These are phyloP conservation scores for Microctenopoma lineatum DNA, from an alignment of 2,797 vertebrate species.

Conservation along the genomic window DNA sequence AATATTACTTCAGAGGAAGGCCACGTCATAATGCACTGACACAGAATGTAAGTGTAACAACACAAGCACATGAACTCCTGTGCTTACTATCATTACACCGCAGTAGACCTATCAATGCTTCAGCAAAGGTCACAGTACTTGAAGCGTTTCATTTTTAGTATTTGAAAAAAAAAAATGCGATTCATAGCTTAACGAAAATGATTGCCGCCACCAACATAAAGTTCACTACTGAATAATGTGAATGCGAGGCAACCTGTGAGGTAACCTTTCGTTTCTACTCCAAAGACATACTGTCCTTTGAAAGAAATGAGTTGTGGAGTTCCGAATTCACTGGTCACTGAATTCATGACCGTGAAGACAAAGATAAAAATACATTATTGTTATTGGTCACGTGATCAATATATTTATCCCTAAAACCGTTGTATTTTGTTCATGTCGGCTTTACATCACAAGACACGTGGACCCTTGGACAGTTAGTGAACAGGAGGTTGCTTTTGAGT, in stretches of 20 bases:
- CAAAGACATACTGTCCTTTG: conserved; percentile 1
- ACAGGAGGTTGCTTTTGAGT: no score
- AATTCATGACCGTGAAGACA: background rate
- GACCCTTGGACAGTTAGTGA: no score
- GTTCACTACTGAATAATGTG: conserved; percentile 36
- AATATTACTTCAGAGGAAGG: conserved; percentile 17
- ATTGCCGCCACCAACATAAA: conserved; percentile 31
- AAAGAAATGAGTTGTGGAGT: background rate
- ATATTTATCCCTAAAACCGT: background rate
- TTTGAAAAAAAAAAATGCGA: conserved; percentile 2
- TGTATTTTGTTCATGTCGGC: background rate
- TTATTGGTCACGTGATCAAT: no score
- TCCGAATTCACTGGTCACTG: background rate
- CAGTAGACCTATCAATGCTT: background rate
- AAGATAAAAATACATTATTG: background rate
- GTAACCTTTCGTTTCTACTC: conserved; percentile 29
- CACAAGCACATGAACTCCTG: conserved; percentile 15
- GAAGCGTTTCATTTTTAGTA: conserved; percentile 28
- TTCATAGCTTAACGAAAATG: conserved; percentile 15
- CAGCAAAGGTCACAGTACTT: conserved; percentile 30
- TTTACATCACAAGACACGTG: background rate
- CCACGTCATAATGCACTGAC: conserved; percentile 9
- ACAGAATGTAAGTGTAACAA: conserved; percentile 5
- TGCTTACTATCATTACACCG: background rate
- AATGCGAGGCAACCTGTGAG: conserved; percentile 19